Percentiles rank a stretch among this genome's conserved stretches.
These are phyloP conservation scores for Pagrus major DNA, from an alignment of 2,113 vertebrate species.

Conservation along the genomic window DNA sequence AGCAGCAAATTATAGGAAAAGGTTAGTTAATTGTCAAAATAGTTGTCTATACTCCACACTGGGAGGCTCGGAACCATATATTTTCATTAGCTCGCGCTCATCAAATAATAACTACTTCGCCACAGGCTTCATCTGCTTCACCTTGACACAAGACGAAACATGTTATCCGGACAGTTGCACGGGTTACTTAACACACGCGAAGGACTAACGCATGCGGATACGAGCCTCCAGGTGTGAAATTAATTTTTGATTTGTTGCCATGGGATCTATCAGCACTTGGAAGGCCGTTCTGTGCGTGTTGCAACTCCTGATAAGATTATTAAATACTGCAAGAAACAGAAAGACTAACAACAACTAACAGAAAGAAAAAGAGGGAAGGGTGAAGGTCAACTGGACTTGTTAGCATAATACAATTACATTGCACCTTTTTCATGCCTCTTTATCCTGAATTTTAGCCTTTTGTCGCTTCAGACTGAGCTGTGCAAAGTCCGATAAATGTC, in stretches of 20 bases:
- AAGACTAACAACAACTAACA: too few relatives aligned
- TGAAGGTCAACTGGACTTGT: not conserved
- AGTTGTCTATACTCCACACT: not conserved
- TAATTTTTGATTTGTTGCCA: not conserved
- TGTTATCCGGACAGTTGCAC: not conserved
- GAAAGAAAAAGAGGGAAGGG: not conserved
- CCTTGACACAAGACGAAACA: not conserved
- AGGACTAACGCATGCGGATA: not conserved
- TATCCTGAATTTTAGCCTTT: too few relatives aligned
- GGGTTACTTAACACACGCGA: not conserved
- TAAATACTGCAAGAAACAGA: too few relatives aligned
- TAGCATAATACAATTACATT: too few relatives aligned
- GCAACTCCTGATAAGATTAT: not conserved
- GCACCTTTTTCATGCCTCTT: too few relatives aligned
- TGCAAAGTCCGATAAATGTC: too few relatives aligned
- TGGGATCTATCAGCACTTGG: not conserved
- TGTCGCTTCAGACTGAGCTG: too few relatives aligned
- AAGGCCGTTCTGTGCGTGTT: not conserved
- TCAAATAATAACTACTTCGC: not conserved
- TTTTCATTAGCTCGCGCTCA: not conserved
- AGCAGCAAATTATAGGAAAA: not conserved
- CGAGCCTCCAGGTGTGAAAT: not conserved
- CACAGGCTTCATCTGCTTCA: not conserved
- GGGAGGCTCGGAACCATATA: not conserved
- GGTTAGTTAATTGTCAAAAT: not conserved